Base-by-base conservation (phyloP, 2,113 vertebrate species). In the Marmota monax region DNA sequence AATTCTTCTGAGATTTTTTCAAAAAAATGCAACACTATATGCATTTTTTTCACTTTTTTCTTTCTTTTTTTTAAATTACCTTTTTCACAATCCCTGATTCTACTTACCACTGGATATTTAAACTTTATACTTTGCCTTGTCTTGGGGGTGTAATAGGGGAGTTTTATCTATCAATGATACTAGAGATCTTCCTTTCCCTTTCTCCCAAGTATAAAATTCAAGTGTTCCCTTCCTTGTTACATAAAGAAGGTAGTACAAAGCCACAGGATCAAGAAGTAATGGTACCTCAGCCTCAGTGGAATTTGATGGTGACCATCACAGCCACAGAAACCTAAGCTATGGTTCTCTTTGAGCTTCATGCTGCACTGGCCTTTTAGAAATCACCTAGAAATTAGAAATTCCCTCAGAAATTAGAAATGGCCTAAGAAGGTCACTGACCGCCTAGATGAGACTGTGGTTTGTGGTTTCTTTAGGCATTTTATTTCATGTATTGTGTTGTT, bases 401-500 rank as follows among this genome's bases (percentile, higher is more conserved):
- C 14, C 51, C 20, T 58, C 56, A 58, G 58, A 63, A 63, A 63
- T 63, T 63, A 63, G 61, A 25, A 63, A 63, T 27, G 22, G 27
- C 80, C 67, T 78, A 17, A 74, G 63, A 74, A 90, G 63, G 42
- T 53, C 32, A 17, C 4, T 69, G 9, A 85, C 9, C 56, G 18
- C 29, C 11, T 14, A 29, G 37, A 7, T 48, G 23, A 25, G 39
- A 67, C 48, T 34, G 63, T 84, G 11, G 23, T 83, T 53, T 91
- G 63, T 84, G 11, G 23, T 83, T 53, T 91, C 3, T 2, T 27
- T 76, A 72, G 8, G 56, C 23, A 72, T 79, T 90, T 84, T 56
- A 78, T 83, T 91, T 74, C 53, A 76, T 90, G 70, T 14, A 42
- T 29, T 90, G 34, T 34, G 45, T 77, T 93, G 90, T 74, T 94